phyloP scores from a whole-genome alignment of 2,888 invertebrate species.

The Acheta domesticus region DNA sequence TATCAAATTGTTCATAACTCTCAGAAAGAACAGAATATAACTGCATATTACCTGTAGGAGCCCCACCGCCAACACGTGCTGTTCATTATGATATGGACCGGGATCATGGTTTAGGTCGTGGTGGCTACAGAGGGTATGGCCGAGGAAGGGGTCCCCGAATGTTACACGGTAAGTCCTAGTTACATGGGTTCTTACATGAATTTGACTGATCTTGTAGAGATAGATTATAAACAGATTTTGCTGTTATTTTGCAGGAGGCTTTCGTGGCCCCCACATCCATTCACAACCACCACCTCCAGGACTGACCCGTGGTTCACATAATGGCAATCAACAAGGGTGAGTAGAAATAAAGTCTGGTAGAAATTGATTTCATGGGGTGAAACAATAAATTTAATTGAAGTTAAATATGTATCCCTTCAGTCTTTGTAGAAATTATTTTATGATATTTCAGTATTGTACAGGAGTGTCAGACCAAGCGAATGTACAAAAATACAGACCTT shows the following conservation, averaged over 20 bases:
- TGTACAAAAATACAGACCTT: no score
- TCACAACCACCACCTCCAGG: constrained; percentile 60
- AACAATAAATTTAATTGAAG: no score
- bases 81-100: constrained; percentile 31
- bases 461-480: no score
- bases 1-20: no score
- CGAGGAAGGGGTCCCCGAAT: neutral
- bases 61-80: neutral
- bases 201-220: no score
- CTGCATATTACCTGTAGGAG: neutral
- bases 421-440: no score
- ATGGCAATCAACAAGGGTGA: constrained; percentile 55
- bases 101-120: constrained; percentile 27
- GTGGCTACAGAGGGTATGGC: constrained; percentile 28
- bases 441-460: no score
- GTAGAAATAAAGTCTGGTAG: no score
- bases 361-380: no score
- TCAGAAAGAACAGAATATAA: no score
- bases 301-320: constrained; percentile 50
- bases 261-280: constrained; percentile 28
- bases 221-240: neutral
- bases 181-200: no score
- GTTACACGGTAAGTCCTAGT: neutral
- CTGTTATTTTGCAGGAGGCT: constrained; percentile 12
- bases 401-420: no score